Conservation (phyloP, 1,140 invertebrate species). For the Solenopsis fugax region DNA sequence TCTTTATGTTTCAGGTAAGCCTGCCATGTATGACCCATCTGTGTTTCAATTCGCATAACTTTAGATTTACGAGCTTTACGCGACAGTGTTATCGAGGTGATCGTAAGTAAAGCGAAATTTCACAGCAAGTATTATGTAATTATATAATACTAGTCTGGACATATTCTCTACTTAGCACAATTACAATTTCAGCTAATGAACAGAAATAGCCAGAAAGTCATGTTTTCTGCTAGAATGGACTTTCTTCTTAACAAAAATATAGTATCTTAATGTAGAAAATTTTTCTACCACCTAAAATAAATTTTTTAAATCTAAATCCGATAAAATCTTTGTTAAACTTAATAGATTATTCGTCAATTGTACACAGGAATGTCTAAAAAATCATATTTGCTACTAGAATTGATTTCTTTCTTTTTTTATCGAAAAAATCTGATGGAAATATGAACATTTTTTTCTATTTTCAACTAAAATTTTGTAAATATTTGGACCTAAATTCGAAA, state of each 20-base stretch:
- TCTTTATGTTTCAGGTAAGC: conserved; percentile 83
- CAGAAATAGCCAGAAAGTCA: not conserved
- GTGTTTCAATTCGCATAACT: conserved; percentile 47
- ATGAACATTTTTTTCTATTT: not conserved
- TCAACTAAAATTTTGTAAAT: not conserved
- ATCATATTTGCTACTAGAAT: not conserved
- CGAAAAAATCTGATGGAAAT: not conserved
- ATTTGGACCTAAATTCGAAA: not conserved
- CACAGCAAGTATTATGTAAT: not conserved
- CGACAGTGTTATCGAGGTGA: not conserved
- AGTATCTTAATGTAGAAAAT: not conserved
- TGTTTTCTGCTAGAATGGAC: not conserved
- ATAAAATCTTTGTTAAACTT: not conserved
- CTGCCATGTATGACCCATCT: conserved; percentile 49
- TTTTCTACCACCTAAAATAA: not conserved
- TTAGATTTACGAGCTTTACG: conserved; percentile 17
- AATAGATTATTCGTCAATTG: not conserved
- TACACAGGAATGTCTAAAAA: not conserved
- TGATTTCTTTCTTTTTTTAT: not conserved
- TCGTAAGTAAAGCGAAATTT: conserved; percentile 67
- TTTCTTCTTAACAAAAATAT: not conserved
- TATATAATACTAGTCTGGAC: not conserved
- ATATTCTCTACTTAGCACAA: not conserved
- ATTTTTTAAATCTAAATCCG: not conserved
- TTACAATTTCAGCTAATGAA: not conserved